Conservation (phyloP, 2,797 vertebrate genomes). For the Neomorphus geoffroyi region DNA sequence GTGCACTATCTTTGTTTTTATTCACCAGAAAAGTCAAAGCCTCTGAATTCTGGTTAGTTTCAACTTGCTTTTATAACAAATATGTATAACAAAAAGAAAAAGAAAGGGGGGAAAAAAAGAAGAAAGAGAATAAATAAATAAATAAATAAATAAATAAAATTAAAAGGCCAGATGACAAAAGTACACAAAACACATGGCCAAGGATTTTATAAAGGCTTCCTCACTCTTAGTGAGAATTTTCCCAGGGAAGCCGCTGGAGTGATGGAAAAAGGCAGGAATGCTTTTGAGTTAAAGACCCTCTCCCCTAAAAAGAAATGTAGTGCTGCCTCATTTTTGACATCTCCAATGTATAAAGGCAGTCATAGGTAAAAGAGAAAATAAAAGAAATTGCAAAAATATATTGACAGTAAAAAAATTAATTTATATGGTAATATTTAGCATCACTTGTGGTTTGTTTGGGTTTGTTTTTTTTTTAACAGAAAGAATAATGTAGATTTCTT, state of each 20-base stretch:
- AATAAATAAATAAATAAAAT: no score
- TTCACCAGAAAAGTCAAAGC: conserved; percentile 8
- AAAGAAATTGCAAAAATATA: background rate
- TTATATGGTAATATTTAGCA: background rate
- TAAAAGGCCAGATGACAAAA: conserved; percentile 8
- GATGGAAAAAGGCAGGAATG: background rate
- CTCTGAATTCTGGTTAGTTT: conserved; percentile 31
- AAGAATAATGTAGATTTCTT: background rate
- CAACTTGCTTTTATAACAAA: conserved; percentile 23
- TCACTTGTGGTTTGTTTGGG: no score
- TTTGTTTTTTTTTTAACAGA: background rate
- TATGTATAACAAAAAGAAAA: background rate
- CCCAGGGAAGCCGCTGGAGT: background rate
- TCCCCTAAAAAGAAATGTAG: background rate
- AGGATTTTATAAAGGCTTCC: background rate
- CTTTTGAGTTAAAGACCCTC: background rate
- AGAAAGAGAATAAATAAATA: no score
- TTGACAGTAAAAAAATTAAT: background rate
- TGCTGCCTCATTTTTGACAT: background rate
- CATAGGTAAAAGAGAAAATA: background rate
- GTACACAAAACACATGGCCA: conserved; percentile 39
- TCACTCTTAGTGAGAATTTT: background rate
- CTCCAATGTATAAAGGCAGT: background rate
- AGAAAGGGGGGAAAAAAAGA: no score
- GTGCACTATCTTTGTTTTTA: background rate